phyloP scores from a whole-genome alignment of 2,888 invertebrate genomes.

The Cerastis leucographa region DNA sequence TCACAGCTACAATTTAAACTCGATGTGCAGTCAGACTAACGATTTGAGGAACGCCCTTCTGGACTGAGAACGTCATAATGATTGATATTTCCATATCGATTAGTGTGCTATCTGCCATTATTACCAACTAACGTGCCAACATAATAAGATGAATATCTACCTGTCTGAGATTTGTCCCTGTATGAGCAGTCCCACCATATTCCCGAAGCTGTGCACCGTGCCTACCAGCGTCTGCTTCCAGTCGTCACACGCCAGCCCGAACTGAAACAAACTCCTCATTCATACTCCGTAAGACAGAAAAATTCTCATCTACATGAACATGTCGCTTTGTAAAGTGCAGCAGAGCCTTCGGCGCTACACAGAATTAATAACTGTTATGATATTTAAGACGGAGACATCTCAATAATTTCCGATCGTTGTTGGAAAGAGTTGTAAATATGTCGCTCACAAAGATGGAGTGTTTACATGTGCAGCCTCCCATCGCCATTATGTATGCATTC shows the following conservation, averaged over 20 bases:
- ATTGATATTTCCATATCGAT: not conserved
- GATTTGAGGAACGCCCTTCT: not conserved
- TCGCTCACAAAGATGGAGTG: conserved; percentile 8
- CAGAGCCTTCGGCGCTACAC: conserved; percentile 19
- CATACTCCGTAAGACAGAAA: not conserved
- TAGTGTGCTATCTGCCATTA: not conserved
- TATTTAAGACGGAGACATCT: conserved; percentile 21
- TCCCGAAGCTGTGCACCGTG: conserved; percentile 85
- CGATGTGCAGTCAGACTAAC: not conserved
- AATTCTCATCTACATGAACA: not conserved
- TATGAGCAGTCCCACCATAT: conserved; percentile 83
- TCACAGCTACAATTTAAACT: not conserved
- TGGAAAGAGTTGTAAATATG: conserved; percentile 11
- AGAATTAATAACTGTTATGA: conserved; percentile 18
- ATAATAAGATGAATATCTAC: conserved; percentile 64
- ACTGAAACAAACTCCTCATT: conserved; percentile 72
- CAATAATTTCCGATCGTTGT: conserved; percentile 28
- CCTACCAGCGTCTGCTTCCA: conserved; percentile 87
- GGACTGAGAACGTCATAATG: not conserved
- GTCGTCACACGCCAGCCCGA: conserved; percentile 84
- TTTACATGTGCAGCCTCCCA: conserved; percentile 14
- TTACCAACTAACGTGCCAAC: not conserved
- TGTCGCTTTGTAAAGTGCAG: not conserved
- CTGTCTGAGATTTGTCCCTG: conserved; percentile 88
- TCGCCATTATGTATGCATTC: conserved; percentile 5